A percentile compares a stretch with the other conserved stretches of the same genome.
These are phyloP conservation scores for Styela plicata DNA, from an alignment of 23 tunicate species.

Conservation along the genomic window DNA sequence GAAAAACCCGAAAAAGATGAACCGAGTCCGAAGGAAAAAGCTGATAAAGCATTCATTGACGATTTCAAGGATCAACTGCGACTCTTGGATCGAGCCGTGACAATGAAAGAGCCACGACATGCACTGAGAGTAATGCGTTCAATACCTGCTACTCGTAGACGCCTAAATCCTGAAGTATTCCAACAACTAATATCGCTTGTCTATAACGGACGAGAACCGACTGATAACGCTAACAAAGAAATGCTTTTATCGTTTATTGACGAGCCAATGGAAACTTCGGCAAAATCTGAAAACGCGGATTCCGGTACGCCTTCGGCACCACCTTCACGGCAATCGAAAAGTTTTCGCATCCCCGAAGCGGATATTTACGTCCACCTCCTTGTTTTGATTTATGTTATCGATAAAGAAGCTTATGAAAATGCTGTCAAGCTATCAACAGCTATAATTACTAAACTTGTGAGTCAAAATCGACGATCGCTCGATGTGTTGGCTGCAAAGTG, in stretches of 20 bases:
- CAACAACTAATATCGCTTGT: constrained; percentile 34
- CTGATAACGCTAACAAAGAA: constrained; percentile 46
- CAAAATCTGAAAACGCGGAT: background rate
- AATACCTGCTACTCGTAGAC: constrained; percentile 66
- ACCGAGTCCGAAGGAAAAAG: constrained; percentile 5
- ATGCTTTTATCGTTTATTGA: constrained; percentile 48
- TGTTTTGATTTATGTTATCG: constrained; percentile 71
- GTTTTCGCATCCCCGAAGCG: constrained; percentile 75
- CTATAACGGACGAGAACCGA: constrained; percentile 71
- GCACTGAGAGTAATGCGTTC: constrained; percentile 55
- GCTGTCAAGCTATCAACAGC: constrained; percentile 54
- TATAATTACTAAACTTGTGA: constrained; percentile 58
- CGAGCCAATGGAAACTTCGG: constrained; percentile 21
- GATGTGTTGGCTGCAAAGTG: constrained; percentile 91
- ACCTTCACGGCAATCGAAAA: constrained; percentile 62
- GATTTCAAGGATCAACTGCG: constrained; percentile 71
- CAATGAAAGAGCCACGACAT: constrained; percentile 57
- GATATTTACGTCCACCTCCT: constrained; percentile 78
- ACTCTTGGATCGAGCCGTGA: constrained; percentile 62
- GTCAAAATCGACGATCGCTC: constrained; percentile 84
- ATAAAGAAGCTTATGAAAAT: constrained; percentile 38
- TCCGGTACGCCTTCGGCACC: constrained; percentile 22
- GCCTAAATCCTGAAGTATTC: constrained; percentile 37
- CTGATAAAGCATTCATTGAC: constrained; percentile 21
- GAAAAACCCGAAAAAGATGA: constrained; percentile 17